These are phyloP conservation scores for Eupeodes luniger DNA, from an alignment of 2,888 invertebrate genomes.

Conservation along the genomic window DNA sequence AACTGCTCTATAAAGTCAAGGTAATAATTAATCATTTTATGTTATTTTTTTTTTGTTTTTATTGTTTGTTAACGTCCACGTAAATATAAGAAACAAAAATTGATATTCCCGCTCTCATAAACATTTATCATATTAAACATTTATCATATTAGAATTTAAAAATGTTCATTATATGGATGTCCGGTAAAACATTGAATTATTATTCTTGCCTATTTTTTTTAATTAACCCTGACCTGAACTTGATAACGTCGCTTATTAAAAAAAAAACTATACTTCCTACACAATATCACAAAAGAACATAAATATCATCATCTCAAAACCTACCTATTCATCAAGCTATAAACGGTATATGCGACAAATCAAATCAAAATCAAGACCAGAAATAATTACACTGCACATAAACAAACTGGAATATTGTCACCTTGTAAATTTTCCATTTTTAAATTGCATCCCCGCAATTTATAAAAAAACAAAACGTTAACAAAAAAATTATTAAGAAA, in stretches of 20 bases:
- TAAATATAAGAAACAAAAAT: not conserved
- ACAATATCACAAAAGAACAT: not conserved
- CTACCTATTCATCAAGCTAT: conserved; percentile 16
- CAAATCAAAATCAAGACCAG: conserved; percentile 30
- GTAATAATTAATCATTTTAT: conserved; percentile 1
- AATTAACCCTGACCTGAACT: conserved; percentile 40
- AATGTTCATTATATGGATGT: not conserved
- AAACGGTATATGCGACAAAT: conserved; percentile 6
- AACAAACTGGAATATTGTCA: conserved; percentile 8
- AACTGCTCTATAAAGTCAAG: conserved; percentile 4
- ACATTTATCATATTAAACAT: not conserved
- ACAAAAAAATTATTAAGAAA: too few relatives aligned
- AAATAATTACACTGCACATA: conserved; percentile 10
- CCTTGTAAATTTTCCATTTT: conserved; percentile 27
- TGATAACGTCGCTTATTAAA: not conserved
- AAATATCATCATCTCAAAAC: conserved; percentile 13
- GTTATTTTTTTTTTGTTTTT: not conserved
- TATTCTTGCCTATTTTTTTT: not conserved
- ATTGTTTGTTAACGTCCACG: not conserved
- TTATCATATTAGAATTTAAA: not conserved
- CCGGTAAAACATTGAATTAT: not conserved
- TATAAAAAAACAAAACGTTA: not conserved
- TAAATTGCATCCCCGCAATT: conserved; percentile 8
- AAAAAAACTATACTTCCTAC: conserved; percentile 6
- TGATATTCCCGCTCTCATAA: not conserved